Evolutionary conservation across 1,140 invertebrate species (phyloP).

Genomic region (Delia radicum): DNA sequence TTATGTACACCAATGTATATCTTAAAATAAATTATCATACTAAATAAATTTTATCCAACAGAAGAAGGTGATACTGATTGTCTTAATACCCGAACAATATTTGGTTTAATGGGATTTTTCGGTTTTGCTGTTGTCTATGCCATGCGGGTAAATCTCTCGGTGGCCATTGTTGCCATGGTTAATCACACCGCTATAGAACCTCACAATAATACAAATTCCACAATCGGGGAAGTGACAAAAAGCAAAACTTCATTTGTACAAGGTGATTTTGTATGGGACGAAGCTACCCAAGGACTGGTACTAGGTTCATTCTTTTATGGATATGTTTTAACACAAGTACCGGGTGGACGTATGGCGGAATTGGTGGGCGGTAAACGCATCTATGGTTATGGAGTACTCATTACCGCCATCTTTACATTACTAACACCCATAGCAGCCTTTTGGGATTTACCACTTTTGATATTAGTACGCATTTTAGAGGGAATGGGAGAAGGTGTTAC

Average conservation of each 20-base stretch:
- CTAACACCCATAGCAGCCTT: constrained; percentile 72
- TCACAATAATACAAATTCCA: constrained; percentile 52
- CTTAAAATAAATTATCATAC: background rate
- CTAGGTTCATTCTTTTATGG: constrained; percentile 85
- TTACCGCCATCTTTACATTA: constrained; percentile 77
- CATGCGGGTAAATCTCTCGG: constrained; percentile 88
- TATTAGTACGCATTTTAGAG: constrained; percentile 76
- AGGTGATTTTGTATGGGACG: constrained; percentile 78
- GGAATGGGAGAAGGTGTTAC: constrained; percentile 86
- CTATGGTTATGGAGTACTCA: constrained; percentile 74
- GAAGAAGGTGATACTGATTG: constrained; percentile 31
- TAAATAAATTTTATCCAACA: background rate
- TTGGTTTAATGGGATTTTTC: constrained; percentile 78
- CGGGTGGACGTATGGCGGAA: constrained; percentile 80
- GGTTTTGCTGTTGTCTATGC: constrained; percentile 85
- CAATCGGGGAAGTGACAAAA: constrained; percentile 46
- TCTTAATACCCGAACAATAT: constrained; percentile 69
- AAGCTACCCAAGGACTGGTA: constrained; percentile 76
- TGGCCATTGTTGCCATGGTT: constrained; percentile 93
- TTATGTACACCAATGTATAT: background rate
- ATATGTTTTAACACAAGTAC: constrained; percentile 83
- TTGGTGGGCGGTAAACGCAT: constrained; percentile 77
- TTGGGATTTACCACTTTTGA: constrained; percentile 69
- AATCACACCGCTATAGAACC: constrained; percentile 71
- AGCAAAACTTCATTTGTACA: constrained; percentile 63